These are phyloP conservation scores for Trogon surrucura DNA, from an alignment of 2,113 vertebrate species.

Conservation along the genomic window DNA sequence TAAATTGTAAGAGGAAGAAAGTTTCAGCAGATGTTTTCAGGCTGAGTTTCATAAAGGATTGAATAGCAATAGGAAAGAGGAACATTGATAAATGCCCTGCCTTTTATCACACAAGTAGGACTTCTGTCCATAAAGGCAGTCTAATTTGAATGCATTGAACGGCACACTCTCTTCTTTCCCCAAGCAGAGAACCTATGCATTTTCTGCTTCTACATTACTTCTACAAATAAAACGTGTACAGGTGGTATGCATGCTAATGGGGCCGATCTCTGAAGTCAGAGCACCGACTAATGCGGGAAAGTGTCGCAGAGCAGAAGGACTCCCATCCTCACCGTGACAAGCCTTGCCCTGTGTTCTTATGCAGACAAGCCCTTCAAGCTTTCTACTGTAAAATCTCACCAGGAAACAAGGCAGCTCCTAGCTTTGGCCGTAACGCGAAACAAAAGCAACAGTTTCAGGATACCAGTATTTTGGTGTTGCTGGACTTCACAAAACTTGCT, in stretches of 20 bases:
- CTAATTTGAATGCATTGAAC: conserved; percentile 73
- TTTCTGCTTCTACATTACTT: conserved; percentile 54
- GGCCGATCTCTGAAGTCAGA: conserved; percentile 24
- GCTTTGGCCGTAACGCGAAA: not conserved
- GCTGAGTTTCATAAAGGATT: conserved; percentile 72
- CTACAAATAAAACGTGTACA: conserved; percentile 69
- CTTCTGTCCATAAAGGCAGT: conserved; percentile 70
- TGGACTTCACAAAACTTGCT: not conserved
- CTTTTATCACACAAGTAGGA: conserved; percentile 68
- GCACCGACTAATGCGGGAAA: not conserved
- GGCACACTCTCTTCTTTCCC: conserved; percentile 50
- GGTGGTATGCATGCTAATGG: conserved; percentile 63
- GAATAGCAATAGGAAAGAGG: conserved; percentile 71
- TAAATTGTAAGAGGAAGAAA: conserved; percentile 18
- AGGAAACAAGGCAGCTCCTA: not conserved
- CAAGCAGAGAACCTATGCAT: conserved; percentile 63
- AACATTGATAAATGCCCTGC: conserved; percentile 70
- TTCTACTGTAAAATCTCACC: not conserved
- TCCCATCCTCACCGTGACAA: conserved; percentile 11
- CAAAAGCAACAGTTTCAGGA: not conserved
- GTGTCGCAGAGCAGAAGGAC: not conserved
- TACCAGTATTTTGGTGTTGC: not conserved
- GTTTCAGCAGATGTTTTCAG: conserved; percentile 62
- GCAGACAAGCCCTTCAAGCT: not conserved
- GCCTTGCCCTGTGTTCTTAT: not conserved